Evolutionary conservation across 2,113 vertebrate species (phyloP).

Genomic region (Hiodon alosoides): DNA sequence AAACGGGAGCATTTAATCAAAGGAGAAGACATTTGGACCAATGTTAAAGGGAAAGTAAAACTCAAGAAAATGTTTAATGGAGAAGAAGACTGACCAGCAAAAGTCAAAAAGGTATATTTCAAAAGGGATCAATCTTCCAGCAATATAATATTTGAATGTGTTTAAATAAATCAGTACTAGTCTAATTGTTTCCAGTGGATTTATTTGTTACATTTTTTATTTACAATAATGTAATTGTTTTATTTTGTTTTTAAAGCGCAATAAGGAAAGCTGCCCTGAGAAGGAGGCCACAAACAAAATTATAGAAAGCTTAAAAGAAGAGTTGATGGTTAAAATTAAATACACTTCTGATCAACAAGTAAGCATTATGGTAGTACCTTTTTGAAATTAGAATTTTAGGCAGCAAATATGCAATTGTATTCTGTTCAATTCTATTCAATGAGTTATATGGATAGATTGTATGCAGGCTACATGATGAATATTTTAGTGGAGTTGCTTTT

Average conservation of each 20-base stretch:
- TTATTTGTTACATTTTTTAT: no score
- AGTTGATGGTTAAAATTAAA: not conserved
- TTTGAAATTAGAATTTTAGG: not conserved
- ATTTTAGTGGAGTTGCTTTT: not conserved
- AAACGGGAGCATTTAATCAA: not conserved
- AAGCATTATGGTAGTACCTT: not conserved
- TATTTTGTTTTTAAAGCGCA: no score
- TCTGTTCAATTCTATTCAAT: no score
- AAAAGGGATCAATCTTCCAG: not conserved
- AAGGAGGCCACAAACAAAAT: not conserved
- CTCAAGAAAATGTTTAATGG: not conserved
- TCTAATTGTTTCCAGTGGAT: no score
- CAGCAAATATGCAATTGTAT: no score
- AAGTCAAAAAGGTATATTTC: constrained; percentile 6
- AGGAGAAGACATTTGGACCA: constrained; percentile 2
- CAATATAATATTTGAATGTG: constrained; percentile 7
- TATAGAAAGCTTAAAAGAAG: no score
- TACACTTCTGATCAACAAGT: not conserved
- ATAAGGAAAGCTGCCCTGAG: not conserved
- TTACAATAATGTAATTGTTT: no score
- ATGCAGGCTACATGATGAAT: not conserved
- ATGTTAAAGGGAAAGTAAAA: constrained; percentile 6
- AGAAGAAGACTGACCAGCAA: no score
- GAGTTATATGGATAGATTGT: no score
- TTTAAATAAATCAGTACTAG: not conserved